A percentile compares a stretch with the other conserved stretches of the same genome.
These are phyloP conservation scores for Microcebus lehilahytsara DNA, from an alignment of 2,113 vertebrate species.

Conservation along the genomic window DNA sequence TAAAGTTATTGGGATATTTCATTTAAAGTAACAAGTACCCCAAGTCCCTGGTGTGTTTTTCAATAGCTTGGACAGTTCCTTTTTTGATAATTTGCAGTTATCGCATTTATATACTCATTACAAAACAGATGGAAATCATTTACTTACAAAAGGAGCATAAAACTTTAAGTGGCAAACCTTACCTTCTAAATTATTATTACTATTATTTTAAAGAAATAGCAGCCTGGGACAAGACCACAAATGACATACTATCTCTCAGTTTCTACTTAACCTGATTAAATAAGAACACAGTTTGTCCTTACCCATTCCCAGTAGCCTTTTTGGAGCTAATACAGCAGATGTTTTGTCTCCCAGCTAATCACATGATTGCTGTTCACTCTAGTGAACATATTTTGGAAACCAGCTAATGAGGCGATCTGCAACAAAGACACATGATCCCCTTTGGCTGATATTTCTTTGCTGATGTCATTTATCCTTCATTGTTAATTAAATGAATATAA, in stretches of 20 bases:
- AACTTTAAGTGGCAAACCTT: constrained; percentile 69
- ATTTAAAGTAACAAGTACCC: neutral
- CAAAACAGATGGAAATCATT: constrained; percentile 77
- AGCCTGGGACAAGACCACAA: constrained; percentile 60
- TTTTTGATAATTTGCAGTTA: constrained; percentile 53
- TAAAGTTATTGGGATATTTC: neutral
- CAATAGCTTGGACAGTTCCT: neutral
- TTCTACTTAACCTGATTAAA: constrained; percentile 79
- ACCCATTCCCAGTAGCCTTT: constrained; percentile 83
- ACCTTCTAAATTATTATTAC: constrained; percentile 65
- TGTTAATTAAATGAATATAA: constrained; percentile 85
- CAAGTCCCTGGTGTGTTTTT: neutral
- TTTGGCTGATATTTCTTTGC: constrained; percentile 86
- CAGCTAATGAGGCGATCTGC: constrained; percentile 81
- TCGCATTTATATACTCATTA: constrained; percentile 56
- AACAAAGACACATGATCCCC: constrained; percentile 78
- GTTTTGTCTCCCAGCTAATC: constrained; percentile 85
- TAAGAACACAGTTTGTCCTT: constrained; percentile 72
- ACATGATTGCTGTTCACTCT: constrained; percentile 73
- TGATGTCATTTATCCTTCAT: constrained; percentile 84
- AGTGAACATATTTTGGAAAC: constrained; percentile 75
- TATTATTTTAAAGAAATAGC: constrained; percentile 68
- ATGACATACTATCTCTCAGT: constrained; percentile 74
- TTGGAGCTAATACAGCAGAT: constrained; percentile 87
- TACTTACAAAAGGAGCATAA: constrained; percentile 62